Evolutionary conservation across 2,113 vertebrate genomes (phyloP), one percentile per base, ranked within the genome.

Genomic region (Perca flavescens): DNA sequence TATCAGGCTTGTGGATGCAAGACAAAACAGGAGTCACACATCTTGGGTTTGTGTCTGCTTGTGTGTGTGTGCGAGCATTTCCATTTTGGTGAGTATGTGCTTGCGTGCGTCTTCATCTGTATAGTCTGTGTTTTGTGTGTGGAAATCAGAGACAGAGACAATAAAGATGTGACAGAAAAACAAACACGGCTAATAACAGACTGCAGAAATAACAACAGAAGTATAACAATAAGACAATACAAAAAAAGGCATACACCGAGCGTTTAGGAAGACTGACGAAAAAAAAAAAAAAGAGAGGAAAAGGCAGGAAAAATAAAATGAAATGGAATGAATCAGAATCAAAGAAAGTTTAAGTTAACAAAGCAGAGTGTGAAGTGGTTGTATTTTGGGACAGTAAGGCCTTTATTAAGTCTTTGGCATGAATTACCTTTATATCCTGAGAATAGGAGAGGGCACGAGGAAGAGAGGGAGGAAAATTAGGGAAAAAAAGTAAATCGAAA

Each of bases 391-490:
- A 96, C 96, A 96, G 96, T 95, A 95, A 96, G 96, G 96, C 97
- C 96, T 97, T 96, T 96, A 95, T 97, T 96, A 94, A 95, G 95
- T 96, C 96, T 97, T 96, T 96, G 95, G 94, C 95, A 90, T 95
- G 94, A 91, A 89, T 96, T 96, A 96, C 96, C 96, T 96, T 96
- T 96, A 93, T 94, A 96, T 96, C 96, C 96, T 96, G 95, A 92
- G 93, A 94, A 93, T 94, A 93, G 93, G 95, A 92, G 94, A 94
- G 97, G 96, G 97, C 96, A 93, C 88, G 90, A 88, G 86, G 92
- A 85, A 93, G 93, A 93, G 90, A 93, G 91, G 93, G 96, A 97
- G 97, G 97, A 97, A 97, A 96, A 97, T 97, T 97, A 97, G 96
- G 96, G 96, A 97, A 96, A 98, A 89, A 93, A 93, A 84, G 79